These are phyloP conservation scores for Alentia gelatinosa DNA, from an alignment of 2,888 invertebrate genomes.

Conservation along the genomic window DNA sequence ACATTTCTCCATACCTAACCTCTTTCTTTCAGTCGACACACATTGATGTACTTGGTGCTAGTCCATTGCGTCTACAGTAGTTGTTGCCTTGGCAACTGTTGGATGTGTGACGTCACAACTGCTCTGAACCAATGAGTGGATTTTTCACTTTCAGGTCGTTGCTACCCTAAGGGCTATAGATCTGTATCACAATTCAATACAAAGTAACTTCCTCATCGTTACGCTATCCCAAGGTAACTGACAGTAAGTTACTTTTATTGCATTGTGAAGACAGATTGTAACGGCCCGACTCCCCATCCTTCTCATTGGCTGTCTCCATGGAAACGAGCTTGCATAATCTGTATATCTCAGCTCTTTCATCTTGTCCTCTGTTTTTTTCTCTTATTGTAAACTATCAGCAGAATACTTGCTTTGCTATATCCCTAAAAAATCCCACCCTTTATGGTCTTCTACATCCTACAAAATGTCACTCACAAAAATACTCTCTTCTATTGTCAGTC, in stretches of 20 bases:
- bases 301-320: conserved; percentile 47
- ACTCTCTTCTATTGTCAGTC: background rate
- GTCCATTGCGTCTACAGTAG: no score
- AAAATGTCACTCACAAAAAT: no score
- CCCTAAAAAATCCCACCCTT: background rate
- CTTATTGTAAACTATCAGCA: background rate
- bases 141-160: conserved; percentile 35
- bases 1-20: no score
- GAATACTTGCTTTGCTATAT: background rate
- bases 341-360: background rate
- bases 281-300: conserved; percentile 42
- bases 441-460: background rate
- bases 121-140: background rate
- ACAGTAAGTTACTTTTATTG: conserved; percentile 64
- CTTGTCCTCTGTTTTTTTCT: background rate
- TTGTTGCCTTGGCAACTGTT: conserved; percentile 46
- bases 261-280: conserved; percentile 59
- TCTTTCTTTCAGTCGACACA: no score
- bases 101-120: background rate
- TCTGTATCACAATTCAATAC: conserved; percentile 63
- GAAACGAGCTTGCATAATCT: conserved; percentile 28
- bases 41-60: no score
- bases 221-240: conserved; percentile 57
- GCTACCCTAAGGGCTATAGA: conserved; percentile 57
- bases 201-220: conserved; percentile 63